These are phyloP conservation scores for Xenotilapia leptura DNA, from an alignment of 2,113 vertebrate genomes.

Conservation along the genomic window DNA sequence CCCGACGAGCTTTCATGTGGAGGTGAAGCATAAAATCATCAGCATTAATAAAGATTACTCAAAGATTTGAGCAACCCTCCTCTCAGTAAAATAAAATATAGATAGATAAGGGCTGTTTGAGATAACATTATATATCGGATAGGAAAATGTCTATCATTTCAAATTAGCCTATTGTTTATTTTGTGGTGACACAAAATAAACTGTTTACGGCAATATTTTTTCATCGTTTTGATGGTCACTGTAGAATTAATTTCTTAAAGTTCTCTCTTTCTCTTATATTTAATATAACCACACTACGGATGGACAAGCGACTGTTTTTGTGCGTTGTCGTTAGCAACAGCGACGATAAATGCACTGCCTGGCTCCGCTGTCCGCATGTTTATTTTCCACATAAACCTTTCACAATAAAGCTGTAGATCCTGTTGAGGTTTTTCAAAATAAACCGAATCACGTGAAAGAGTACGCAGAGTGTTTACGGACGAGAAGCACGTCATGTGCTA, in stretches of 20 bases:
- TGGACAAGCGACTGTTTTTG: background rate
- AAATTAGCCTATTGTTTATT: background rate
- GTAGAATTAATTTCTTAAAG: background rate
- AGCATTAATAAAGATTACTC: background rate
- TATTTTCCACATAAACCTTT: background rate
- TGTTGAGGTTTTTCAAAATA: background rate
- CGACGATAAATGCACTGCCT: background rate
- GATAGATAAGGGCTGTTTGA: background rate
- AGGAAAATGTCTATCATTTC: background rate
- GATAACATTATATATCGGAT: background rate
- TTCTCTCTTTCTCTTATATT: background rate
- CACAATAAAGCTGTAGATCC: background rate
- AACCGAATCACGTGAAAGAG: background rate
- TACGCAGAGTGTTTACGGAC: background rate
- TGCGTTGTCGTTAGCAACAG: background rate
- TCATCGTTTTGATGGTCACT: background rate
- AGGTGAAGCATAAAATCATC: constrained; percentile 67
- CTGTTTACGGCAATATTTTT: background rate
- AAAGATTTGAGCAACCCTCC: background rate
- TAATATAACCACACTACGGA: background rate
- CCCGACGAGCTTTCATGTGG: constrained; percentile 93
- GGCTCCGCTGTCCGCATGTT: background rate
- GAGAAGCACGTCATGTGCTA: background rate
- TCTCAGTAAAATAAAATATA: background rate
- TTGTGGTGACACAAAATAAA: background rate